Base-by-base conservation (phyloP, 2,113 vertebrate genomes). In the Cyprinodon variegatus region DNA sequence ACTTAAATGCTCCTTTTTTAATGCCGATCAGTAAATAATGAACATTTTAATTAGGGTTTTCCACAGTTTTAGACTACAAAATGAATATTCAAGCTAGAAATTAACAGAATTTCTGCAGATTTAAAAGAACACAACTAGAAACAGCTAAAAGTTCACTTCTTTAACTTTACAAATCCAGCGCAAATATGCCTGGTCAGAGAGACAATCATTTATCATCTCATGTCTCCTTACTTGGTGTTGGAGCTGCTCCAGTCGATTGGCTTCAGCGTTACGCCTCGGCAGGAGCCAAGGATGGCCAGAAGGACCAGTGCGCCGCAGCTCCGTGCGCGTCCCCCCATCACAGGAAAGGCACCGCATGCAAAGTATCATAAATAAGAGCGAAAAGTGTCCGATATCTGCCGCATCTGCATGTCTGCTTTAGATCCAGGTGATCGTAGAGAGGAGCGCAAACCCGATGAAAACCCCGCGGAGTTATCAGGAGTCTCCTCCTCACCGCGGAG, bases 221-320 rank as follows among this genome's bases (percentile, higher is more conserved):
- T 67, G 62, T 59, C n/a, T 70, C 83, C 92, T 82, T 82, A 93
- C 92, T 90, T 89, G 6, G 83, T 38, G 38, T 93, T 91, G 74
- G 90, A 90, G 70, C 79, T 83, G 68, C 88, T 93, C 92, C 92
- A 93, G 68, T 83, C 86, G 85, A 93, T 43, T 45, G 92, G 89
- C 64, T 90, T 91, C 83, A 93, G 77, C 10, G 88, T 90, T 79
- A 79, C 60, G 11, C 89, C 85, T 4, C 78, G 67, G 36, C 90
- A 87, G 0, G 87, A 78, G 79, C 85, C 65, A 15, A 86, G 11
- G 72, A 84, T 15, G 75, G 80, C 68, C 81, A 93, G 79, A 81
- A 92, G 76, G 70, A 87, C 59, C 76, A 77, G 38, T 67, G 82
- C 82, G 40, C 63, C 72, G 85, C 79, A 77, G 84, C 84, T 70